Conservation (phyloP, 2,888 invertebrate species). For the Lasioglossum marginatum region DNA sequence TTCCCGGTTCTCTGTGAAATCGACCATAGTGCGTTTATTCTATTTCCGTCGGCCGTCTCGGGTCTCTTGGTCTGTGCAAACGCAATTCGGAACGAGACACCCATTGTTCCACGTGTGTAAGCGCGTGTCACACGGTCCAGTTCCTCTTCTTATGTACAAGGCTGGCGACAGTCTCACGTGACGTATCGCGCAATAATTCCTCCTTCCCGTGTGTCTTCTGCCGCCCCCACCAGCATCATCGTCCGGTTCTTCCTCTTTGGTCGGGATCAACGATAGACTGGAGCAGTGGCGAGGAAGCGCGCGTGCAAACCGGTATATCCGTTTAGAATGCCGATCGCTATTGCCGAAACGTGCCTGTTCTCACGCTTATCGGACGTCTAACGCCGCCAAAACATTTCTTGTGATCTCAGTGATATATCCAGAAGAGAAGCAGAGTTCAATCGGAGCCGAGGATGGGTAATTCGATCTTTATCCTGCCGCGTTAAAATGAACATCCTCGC, state of each 20-base stretch:
- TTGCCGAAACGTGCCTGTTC: not conserved
- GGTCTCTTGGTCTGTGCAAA: not conserved
- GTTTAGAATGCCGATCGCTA: constrained; percentile 16
- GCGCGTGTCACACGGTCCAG: constrained; percentile 74
- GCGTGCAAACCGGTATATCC: constrained; percentile 19
- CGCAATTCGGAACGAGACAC: constrained; percentile 53
- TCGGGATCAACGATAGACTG: constrained; percentile 22
- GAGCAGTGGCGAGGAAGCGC: constrained; percentile 45
- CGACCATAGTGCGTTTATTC: not conserved
- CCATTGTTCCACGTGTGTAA: constrained; percentile 68
- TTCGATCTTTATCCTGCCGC: not conserved
- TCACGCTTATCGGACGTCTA: not conserved
- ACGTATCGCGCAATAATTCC: constrained; percentile 69
- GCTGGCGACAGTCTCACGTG: constrained; percentile 73
- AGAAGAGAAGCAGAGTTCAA: not conserved
- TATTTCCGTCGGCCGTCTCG: not conserved
- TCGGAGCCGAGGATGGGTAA: constrained; percentile 14
- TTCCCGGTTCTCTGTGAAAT: too few species aligned
- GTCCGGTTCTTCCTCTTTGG: constrained; percentile 51
- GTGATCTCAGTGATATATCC: not conserved
- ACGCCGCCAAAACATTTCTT: not conserved
- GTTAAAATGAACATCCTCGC: not conserved
- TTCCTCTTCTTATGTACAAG: constrained; percentile 69
- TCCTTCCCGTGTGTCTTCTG: constrained; percentile 50
- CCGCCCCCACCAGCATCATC: constrained; percentile 23